Percentiles rank a stretch among this genome's conserved stretches.
These are phyloP conservation scores for Trinectes maculatus DNA, from an alignment of 2,113 vertebrate genomes.

Conservation along the genomic window DNA sequence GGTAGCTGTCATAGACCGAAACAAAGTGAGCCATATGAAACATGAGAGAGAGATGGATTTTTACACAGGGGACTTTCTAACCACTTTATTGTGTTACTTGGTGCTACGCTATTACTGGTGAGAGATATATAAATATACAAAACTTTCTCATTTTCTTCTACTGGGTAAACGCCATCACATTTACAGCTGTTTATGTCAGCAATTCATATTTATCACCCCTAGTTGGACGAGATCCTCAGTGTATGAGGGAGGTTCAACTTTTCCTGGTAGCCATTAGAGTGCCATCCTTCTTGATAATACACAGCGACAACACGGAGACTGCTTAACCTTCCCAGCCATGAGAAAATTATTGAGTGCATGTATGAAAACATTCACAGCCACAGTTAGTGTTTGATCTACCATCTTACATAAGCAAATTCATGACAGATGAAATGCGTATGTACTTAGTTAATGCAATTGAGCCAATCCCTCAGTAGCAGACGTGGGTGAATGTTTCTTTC, in stretches of 20 bases:
- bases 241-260: conserved; percentile 27
- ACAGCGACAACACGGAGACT: conserved; percentile 54
- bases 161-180: conserved; percentile 17
- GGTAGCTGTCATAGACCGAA: conserved; percentile 40
- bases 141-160: conserved; percentile 38
- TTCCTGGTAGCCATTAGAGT: conserved; percentile 24
- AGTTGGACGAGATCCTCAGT: conserved; percentile 45
- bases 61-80: conserved; percentile 67
- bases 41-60: conserved; percentile 48
- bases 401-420: conserved; percentile 50
- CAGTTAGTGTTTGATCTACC: conserved; percentile 60
- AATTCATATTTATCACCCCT: conserved; percentile 31
- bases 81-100: conserved; percentile 67
- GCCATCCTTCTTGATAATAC: conserved; percentile 44
- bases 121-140: conserved; percentile 49
- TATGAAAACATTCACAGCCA: conserved; percentile 48
- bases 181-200: too few relatives aligned
- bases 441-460: conserved; percentile 67
- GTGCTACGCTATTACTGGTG: conserved; percentile 56
- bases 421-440: conserved; percentile 67
- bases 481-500: conserved; percentile 54
- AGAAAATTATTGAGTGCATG: conserved; percentile 48
- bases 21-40: conserved; percentile 46
- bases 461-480: conserved; percentile 69
- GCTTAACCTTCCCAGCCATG: conserved; percentile 41